phyloP scores from a whole-genome alignment of 2,113 vertebrate species.

The Lasiurus cinereus region DNA sequence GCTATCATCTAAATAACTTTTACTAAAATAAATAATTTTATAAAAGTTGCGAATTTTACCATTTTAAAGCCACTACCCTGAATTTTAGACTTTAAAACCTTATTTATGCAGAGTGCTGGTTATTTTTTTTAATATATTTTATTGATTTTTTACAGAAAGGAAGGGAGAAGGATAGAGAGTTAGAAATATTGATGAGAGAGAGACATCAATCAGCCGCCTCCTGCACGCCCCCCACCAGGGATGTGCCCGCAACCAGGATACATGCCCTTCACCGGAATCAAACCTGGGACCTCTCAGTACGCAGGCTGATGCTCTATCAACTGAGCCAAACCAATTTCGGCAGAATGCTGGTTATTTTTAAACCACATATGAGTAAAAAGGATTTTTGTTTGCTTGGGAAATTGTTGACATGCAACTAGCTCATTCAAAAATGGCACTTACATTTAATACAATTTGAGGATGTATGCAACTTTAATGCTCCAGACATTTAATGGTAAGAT shows the following conservation, averaged over 20 bases:
- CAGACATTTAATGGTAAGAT: background rate
- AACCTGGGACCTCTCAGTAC: no score
- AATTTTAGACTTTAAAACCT: slow-evolving; percentile 46
- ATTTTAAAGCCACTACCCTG: slow-evolving; percentile 30
- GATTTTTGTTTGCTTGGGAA: slow-evolving; percentile 1
- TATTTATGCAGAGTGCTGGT: background rate
- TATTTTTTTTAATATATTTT: no score
- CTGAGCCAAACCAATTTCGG: no score
- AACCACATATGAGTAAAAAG: slow-evolving; percentile 26
- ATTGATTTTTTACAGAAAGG: no score
- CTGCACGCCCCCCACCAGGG: no score
- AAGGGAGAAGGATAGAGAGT: no score
- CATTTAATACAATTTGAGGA: slow-evolving; percentile 46
- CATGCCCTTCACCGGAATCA: no score
- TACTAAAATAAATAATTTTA: slow-evolving; percentile 32
- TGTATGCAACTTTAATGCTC: background rate
- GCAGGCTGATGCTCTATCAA: no score
- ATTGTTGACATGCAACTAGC: background rate
- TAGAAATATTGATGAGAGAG: no score
- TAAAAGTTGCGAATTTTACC: background rate
- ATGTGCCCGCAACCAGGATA: no score
- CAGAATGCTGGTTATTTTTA: slow-evolving; percentile 35
- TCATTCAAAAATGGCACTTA: slow-evolving; percentile 1
- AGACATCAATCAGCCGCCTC: no score
- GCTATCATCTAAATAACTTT: background rate